Percentiles rank a stretch among this genome's conserved stretches.
Evolutionary conservation across 1,140 invertebrate species (phyloP).

Genomic region (Euwallacea fornicatus): DNA sequence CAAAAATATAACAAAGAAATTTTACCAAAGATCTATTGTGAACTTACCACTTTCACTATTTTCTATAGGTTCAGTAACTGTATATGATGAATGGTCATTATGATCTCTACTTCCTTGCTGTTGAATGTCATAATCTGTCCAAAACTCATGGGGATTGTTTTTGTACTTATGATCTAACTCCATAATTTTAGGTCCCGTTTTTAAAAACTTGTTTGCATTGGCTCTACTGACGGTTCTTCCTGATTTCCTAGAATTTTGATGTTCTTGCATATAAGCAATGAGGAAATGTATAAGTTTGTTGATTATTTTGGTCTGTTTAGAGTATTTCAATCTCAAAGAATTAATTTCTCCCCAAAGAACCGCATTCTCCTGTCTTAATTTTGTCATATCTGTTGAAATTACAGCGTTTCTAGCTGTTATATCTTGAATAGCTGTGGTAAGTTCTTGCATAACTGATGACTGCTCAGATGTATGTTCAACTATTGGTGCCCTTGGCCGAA

Average conservation of each 20-base stretch:
- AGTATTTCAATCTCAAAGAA: conserved; percentile 39
- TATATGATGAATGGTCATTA: conserved; percentile 28
- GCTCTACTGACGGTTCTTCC: conserved; percentile 19
- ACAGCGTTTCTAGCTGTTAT: conserved; percentile 34
- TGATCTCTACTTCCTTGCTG: neutral
- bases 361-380: conserved; percentile 41
- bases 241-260: conserved; percentile 35
- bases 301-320: conserved; percentile 41
- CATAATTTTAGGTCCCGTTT: conserved; percentile 34
- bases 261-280: conserved; percentile 41
- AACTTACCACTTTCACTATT: conserved; percentile 22
- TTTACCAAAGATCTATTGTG: too few relatives aligned
- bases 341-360: conserved; percentile 41
- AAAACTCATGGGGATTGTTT: conserved; percentile 36
- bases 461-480: too few relatives aligned
- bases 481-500: too few relatives aligned
- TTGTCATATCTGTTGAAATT: conserved; percentile 33
- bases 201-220: conserved; percentile 33
- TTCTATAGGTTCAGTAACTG: conserved; percentile 30
- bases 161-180: conserved; percentile 36
- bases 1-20: neutral
- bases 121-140: conserved; percentile 31
- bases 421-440: conserved; percentile 26
- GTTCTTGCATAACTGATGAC: conserved; percentile 15
- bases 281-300: conserved; percentile 44